These are phyloP conservation scores for Fissipunctia ypsillon DNA, from an alignment of 2,888 invertebrate species.

Conservation along the genomic window DNA sequence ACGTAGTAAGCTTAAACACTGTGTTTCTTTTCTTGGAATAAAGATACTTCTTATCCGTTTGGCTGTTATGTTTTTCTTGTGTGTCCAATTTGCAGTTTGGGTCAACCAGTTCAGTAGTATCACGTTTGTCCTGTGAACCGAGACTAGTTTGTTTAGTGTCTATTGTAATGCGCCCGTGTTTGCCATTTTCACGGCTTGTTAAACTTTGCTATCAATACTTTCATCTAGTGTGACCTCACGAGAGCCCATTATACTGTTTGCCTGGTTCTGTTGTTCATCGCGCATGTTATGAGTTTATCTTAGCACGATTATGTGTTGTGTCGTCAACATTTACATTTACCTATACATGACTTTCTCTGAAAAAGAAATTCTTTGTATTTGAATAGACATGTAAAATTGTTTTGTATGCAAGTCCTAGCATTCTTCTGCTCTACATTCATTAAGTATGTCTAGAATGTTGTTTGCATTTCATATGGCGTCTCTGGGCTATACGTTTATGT, in stretches of 20 bases:
- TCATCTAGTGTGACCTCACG: conserved; percentile 73
- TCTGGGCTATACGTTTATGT: not conserved
- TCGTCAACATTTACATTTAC: conserved; percentile 60
- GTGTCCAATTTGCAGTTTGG: conserved; percentile 30
- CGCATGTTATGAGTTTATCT: conserved; percentile 62
- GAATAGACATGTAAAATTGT: conserved; percentile 33
- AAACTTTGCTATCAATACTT: conserved; percentile 71
- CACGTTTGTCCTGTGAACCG: conserved; percentile 47
- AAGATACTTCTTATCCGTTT: conserved; percentile 26
- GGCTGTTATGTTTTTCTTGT: conserved; percentile 10
- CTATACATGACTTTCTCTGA: conserved; percentile 63
- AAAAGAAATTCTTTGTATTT: conserved; percentile 55
- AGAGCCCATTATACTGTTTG: conserved; percentile 65
- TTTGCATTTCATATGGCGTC: conserved; percentile 15
- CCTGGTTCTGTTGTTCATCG: conserved; percentile 57
- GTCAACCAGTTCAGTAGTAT: conserved; percentile 38
- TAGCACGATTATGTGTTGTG: conserved; percentile 59
- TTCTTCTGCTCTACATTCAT: conserved; percentile 43
- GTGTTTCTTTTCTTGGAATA: conserved; percentile 45
- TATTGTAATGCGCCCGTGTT: conserved; percentile 48
- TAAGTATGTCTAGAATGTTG: conserved; percentile 16
- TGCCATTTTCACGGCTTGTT: conserved; percentile 66
- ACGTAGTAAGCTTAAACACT: conserved; percentile 44
- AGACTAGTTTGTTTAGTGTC: conserved; percentile 34
- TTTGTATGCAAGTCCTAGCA: conserved; percentile 46